A percentile compares a stretch with the other conserved stretches of the same genome.
phyloP scores from a whole-genome alignment of 2,797 vertebrate species.

The Semaprochilodus insignis region DNA sequence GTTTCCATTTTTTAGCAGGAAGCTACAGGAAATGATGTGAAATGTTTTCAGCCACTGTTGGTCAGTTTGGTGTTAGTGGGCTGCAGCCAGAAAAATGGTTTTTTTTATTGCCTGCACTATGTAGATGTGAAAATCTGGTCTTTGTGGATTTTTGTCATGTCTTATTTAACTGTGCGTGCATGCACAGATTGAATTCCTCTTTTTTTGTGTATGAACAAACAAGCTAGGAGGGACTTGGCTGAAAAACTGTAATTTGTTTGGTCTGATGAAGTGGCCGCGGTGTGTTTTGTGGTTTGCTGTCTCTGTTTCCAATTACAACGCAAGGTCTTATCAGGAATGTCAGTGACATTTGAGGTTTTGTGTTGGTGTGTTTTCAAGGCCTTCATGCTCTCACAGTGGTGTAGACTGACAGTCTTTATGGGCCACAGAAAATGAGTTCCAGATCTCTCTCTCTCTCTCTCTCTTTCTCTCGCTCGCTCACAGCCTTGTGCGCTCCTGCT shows the following conservation, averaged over 20 bases:
- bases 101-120: background rate
- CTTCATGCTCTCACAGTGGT: conserved; percentile 39
- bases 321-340: conserved; percentile 54
- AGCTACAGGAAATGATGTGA: no score
- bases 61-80: no score
- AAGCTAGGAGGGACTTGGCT: conserved; percentile 12
- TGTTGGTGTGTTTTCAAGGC: conserved; percentile 42
- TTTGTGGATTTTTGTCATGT: background rate
- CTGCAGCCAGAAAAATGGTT: no score
- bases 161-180: background rate
- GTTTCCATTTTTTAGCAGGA: no score
- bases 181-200: background rate
- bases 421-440: conserved; percentile 53
- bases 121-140: background rate
- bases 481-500: no score
- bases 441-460: conserved; percentile 30
- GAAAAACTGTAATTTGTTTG: conserved; percentile 37
- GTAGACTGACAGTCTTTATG: conserved; percentile 39
- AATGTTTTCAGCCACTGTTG: no score
- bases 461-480: background rate
- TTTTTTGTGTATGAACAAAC: conserved; percentile 32
- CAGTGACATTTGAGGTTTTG: conserved; percentile 48
- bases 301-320: conserved; percentile 56
- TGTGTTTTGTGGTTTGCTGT: conserved; percentile 45
- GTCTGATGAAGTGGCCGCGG: conserved; percentile 10